Evolutionary conservation across 2,797 vertebrate genomes (phyloP).

Genomic region (Poeciliopsis paucimaculata): DNA sequence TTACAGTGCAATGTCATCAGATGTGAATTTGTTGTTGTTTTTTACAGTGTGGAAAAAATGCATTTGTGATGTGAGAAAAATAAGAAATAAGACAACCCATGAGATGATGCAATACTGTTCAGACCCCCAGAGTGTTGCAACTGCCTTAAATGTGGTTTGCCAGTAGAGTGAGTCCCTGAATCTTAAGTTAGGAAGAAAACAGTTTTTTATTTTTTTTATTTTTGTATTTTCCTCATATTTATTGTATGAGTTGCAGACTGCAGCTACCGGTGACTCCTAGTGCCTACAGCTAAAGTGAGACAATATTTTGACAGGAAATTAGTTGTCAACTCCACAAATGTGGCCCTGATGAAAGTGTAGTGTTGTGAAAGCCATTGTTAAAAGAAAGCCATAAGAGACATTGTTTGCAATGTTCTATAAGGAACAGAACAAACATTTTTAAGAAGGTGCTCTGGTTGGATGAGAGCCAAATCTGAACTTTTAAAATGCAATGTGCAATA

Average conservation of each 20-base stretch:
- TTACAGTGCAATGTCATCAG: not conserved
- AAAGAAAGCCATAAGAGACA: not conserved
- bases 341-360: not conserved
- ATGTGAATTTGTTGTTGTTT: not conserved
- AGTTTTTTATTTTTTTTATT: not conserved
- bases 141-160: not conserved
- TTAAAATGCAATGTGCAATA: not conserved
- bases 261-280: not conserved
- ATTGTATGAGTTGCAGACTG: not conserved
- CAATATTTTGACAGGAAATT: conserved; percentile 4
- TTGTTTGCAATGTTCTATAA: not conserved
- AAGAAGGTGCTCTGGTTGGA: too few relatives aligned
- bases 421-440: too few relatives aligned
- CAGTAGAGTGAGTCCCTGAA: not conserved
- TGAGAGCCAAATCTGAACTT: not conserved
- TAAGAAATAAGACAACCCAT: not conserved
- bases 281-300: not conserved
- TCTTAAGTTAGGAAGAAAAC: not conserved
- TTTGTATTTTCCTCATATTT: not conserved
- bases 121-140: not conserved
- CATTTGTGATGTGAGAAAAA: not conserved
- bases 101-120: not conserved
- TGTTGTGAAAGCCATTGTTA: not conserved
- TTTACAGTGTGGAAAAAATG: not conserved
- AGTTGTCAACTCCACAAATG: not conserved